Evolutionary conservation across 92 coral and sea anemone genomes (phyloP), one percentile per base, ranked within the genome.

Genomic region (Hydrozoanthus gracilis): DNA sequence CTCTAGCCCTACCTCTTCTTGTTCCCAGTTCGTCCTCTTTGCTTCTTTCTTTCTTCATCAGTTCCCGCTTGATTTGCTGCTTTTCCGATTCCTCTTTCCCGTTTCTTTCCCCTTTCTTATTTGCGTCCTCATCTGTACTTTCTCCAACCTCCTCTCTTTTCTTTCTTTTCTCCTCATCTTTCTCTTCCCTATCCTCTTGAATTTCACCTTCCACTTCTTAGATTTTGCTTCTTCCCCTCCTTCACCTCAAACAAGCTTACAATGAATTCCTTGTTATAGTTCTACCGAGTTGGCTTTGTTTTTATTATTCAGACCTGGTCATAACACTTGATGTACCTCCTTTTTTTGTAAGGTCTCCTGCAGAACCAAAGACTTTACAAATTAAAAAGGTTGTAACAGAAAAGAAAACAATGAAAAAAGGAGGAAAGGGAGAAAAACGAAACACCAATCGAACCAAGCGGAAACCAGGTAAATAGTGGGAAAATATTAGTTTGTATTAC

Each of bases 371-470:
- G 54, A 18, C 61, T 52, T 49, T 49, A 76, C 61, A 76, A 76
- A 56, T 76, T 11, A 54, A 55, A 50, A 76, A 49, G 20, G 56
- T 64, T 47, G 74, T 65, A 17, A 64, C 73, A 80, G 56, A 47
- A 11, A 45, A 64, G 61, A 80, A 80, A 69, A 44, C 69, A 4
- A 47, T 65, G 55, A 80, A 80, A 47, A 80, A 80, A 48, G 85
- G 85, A 65, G 85, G 85, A 5, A 80, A 80, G 27, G 85, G 85
- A 10, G 85, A 80, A 51, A 80, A 80, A 45, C 48, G 85, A 80
- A 80, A 79, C 4, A 73, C 64, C 11, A 79, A 16, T 73, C 74
- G 85, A 47, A 48, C 50, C 14, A 80, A 80, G 50, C 55, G 85
- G 44, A 80, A 80, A 65, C 61, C 73, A 80, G 85, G 85, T 80